These are phyloP conservation scores for Microhierax caerulescens DNA, from an alignment of 2,797 vertebrate species.

Conservation along the genomic window DNA sequence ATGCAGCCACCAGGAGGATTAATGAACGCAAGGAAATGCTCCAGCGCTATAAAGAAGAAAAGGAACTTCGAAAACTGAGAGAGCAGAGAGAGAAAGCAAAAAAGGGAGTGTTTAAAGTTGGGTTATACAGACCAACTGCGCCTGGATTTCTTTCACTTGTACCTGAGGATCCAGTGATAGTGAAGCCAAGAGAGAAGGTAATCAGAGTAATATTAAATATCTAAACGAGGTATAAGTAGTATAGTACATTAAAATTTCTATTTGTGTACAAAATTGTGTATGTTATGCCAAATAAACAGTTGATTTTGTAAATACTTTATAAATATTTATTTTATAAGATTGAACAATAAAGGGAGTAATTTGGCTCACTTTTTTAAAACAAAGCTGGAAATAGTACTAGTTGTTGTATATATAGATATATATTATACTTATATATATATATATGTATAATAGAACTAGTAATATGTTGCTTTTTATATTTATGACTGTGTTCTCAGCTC, in stretches of 20 bases:
- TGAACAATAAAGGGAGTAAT: not conserved
- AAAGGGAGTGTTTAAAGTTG: constrained; percentile 87
- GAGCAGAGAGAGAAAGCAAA: constrained; percentile 84
- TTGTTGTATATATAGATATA: no score
- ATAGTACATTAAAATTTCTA: accelerated
- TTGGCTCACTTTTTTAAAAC: not conserved
- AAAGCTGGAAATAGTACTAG: not conserved
- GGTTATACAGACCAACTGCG: constrained; percentile 81
- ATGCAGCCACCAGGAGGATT: not conserved
- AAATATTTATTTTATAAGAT: not conserved
- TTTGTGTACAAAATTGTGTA: not conserved
- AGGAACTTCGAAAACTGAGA: constrained; percentile 85
- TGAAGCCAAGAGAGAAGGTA: constrained; percentile 75
- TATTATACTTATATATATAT: no score
- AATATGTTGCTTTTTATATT: not conserved
- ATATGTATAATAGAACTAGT: not conserved
- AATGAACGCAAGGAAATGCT: constrained; percentile 83
- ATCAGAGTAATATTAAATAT: not conserved
- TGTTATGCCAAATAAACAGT: not conserved
- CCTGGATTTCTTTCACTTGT: constrained; percentile 61
- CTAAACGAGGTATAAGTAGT: not conserved
- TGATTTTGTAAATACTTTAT: not conserved
- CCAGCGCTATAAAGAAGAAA: constrained; percentile 89
- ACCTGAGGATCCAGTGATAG: constrained; percentile 1
- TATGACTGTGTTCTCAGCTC: not conserved